Evolutionary conservation across 2,888 invertebrate genomes (phyloP), one percentile per base, ranked within the genome.

Genomic region (Scaptomyza cyrtandrae): DNA sequence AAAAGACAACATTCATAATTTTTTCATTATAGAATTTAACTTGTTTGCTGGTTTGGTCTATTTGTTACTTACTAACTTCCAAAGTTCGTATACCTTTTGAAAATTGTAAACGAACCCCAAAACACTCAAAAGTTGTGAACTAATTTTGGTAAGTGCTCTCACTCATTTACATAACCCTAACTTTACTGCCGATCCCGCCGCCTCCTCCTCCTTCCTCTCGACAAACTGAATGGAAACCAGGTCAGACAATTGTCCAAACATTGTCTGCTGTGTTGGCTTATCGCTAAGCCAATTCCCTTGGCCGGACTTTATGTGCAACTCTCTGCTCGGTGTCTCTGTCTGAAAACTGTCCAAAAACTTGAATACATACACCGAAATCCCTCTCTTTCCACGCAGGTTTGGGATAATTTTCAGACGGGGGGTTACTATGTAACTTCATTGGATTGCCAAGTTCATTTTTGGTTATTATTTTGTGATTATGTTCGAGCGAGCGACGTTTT

Each of bases 401-500:
- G 49, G 68, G 52, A 50, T 62, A 54, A 76, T 71, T 75, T 73
- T 63, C 44, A 29, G 55, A 35, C 4, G 7, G 16, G 0, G 46
- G 6, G 2, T 6, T 11, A 14, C 58, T 59, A 60, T 68, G 68
- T 63, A 63, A 75, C 79, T 55, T 50, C 53, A 49, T 48, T 62
- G 78, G 46, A 59, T 71, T 66, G 65, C 65, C 55, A 27, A 71
- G 55, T 46, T 49, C 39, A 39, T 14, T 39, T 58, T 66, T 68
- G 80, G 74, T 74, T 79, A 80, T 78, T 79, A 79, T 80, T 74
- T 80, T 78, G 78, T 78, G 70, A 78, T 78, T 79, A 79, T 79
- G 68, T 43, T 54, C 56, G 39, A 76, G 63, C 77, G 39, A 76
- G 63, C 77, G 60, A 60, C 64, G 78, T 63, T 78, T 78, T 80